phyloP scores from a whole-genome alignment of 2,888 invertebrate species.

The Poecilobothrus nobilitatus region DNA sequence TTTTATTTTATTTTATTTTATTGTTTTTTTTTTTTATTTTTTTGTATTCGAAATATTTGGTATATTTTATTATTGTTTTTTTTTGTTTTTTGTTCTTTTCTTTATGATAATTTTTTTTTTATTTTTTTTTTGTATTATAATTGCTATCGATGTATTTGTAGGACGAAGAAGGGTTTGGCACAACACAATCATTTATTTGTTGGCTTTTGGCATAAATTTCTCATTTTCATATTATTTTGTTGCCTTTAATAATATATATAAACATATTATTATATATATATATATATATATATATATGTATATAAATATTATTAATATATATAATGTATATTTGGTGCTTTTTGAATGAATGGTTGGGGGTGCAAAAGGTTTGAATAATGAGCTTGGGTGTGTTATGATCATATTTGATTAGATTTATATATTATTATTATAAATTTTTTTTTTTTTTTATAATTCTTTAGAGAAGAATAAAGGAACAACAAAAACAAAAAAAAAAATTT shows the following conservation, averaged over 20 bases:
- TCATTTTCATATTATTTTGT: not conserved
- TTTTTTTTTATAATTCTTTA: not conserved
- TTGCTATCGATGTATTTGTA: slow-evolving; percentile 1
- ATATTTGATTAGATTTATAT: slow-evolving; percentile 1
- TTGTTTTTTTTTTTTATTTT: too few relatives aligned
- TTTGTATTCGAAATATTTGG: too few relatives aligned
- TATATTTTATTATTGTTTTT: too few relatives aligned
- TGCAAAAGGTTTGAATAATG: not conserved
- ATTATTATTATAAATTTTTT: not conserved
- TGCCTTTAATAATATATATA: not conserved
- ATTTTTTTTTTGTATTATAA: not conserved
- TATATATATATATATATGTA: not conserved
- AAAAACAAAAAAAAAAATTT: not conserved
- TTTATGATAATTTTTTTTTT: not conserved
- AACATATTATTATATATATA: not conserved
- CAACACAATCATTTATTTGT: slow-evolving; percentile 1
- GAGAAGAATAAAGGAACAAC: not conserved
- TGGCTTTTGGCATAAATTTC: slow-evolving; percentile 1
- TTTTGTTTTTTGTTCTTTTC: not conserved
- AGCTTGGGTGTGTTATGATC: slow-evolving; percentile 1
- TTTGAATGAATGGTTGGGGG: not conserved
- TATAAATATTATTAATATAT: not conserved
- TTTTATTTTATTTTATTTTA: too few relatives aligned
- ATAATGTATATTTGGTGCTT: not conserved
- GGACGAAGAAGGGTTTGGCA: not conserved